A percentile compares a stretch with the other conserved stretches of the same genome.
These are phyloP conservation scores for Lagocephalus sceleratus DNA, from an alignment of 2,797 vertebrate genomes.

Conservation along the genomic window DNA sequence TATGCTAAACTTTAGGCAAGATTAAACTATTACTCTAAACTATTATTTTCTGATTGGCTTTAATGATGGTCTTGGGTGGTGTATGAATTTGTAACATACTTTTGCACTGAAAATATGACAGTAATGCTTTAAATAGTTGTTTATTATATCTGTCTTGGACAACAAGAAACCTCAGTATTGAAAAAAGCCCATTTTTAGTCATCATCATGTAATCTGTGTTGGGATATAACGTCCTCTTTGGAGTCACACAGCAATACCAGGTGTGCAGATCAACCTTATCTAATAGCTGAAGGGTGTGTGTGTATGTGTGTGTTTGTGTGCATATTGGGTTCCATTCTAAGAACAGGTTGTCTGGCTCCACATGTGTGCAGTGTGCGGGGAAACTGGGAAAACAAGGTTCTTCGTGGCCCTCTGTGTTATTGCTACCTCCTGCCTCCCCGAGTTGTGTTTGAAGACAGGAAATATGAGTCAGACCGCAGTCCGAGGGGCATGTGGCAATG, in stretches of 20 bases:
- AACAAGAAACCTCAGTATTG: neutral
- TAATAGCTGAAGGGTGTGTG: constrained; percentile 62
- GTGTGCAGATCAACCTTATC: constrained; percentile 71
- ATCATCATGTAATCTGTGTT: constrained; percentile 38
- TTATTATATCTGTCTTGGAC: neutral
- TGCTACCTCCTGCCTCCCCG: constrained; percentile 76
- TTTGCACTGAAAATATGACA: constrained; percentile 19
- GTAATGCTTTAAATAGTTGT: neutral
- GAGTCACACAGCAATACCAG: constrained; percentile 67
- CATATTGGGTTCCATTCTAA: constrained; percentile 70
- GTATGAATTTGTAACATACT: constrained; percentile 35
- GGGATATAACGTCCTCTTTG: constrained; percentile 57
- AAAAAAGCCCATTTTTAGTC: constrained; percentile 23
- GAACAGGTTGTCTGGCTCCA: constrained; percentile 73
- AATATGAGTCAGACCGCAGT: constrained; percentile 87
- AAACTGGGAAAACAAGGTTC: constrained; percentile 81
- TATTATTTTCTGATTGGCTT: constrained; percentile 15
- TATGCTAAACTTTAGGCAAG: constrained; percentile 43
- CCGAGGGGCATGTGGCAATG: constrained; percentile 85
- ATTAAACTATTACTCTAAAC: constrained; percentile 34
- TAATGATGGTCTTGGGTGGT: constrained; percentile 19
- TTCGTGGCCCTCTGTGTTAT: constrained; percentile 76
- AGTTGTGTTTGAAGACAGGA: constrained; percentile 85
- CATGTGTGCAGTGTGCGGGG: constrained; percentile 71
- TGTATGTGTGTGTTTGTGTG: constrained; percentile 54